phyloP scores from a whole-genome alignment of 2,113 vertebrate species.

The Aleadryas rufinucha region DNA sequence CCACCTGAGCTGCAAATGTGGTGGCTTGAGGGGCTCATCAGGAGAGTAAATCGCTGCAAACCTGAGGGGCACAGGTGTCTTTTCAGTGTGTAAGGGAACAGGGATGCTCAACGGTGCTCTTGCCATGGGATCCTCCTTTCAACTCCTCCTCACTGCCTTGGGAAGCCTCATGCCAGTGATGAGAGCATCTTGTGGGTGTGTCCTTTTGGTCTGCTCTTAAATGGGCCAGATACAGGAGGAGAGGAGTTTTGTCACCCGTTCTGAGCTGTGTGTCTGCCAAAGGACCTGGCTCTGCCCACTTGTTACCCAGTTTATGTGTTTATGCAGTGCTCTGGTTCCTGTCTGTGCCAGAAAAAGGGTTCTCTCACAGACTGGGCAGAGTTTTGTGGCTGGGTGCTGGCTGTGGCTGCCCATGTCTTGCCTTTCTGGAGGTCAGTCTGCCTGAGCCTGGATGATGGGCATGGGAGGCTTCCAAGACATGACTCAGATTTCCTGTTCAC shows the following conservation, averaged over 20 bases:
- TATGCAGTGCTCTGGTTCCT: background rate
- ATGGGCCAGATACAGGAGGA: background rate
- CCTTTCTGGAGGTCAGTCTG: background rate
- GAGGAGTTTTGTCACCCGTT: accelerated
- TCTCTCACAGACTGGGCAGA: background rate
- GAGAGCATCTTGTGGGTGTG: background rate
- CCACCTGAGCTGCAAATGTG: background rate
- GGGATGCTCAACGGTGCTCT: background rate
- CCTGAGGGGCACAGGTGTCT: background rate
- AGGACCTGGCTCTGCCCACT: background rate
- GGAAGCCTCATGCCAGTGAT: background rate
- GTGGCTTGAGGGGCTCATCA: background rate
- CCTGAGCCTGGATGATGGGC: background rate
- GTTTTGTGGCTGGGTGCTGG: background rate
- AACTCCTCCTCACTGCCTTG: background rate
- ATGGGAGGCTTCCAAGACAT: background rate
- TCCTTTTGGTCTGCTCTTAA: background rate
- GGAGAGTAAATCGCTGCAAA: background rate
- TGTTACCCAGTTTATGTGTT: background rate
- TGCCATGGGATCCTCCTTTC: background rate
- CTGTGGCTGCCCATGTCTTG: background rate
- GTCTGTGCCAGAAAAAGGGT: background rate
- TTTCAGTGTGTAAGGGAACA: background rate
- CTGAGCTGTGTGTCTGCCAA: background rate
- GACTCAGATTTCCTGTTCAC: background rate